Conservation (phyloP, 2,113 vertebrate species). For the Xenotilapia flavipinnis region DNA sequence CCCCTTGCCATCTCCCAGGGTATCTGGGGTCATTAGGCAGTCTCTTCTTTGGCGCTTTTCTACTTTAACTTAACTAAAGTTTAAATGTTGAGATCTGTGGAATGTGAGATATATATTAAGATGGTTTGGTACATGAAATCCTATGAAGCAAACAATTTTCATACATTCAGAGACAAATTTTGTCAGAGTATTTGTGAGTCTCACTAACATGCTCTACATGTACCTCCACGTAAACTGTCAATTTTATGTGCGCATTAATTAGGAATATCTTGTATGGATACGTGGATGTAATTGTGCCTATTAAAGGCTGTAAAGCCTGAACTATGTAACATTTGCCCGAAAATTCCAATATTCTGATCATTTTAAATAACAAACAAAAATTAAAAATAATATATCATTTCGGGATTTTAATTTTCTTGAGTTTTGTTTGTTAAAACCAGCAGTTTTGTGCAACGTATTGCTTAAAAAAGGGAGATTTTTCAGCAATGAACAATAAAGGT, state of each 20-base stretch:
- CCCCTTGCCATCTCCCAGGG: neutral
- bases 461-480: neutral
- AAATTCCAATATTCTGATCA: neutral
- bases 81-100: neutral
- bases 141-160: neutral
- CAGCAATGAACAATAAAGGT: neutral
- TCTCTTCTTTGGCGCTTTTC: neutral
- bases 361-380: neutral
- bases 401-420: neutral
- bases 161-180: neutral
- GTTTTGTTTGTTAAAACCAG: neutral
- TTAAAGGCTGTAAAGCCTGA: neutral
- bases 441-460: neutral
- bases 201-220: neutral
- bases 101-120: neutral
- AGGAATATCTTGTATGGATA: neutral
- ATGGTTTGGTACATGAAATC: neutral
- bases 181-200: neutral
- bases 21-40: neutral
- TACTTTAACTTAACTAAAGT: neutral
- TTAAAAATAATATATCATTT: neutral
- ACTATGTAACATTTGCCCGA: neutral
- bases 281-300: neutral
- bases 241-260: neutral
- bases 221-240: neutral